Conservation (phyloP, 2,797 vertebrate species). For the Anabas testudineus region DNA sequence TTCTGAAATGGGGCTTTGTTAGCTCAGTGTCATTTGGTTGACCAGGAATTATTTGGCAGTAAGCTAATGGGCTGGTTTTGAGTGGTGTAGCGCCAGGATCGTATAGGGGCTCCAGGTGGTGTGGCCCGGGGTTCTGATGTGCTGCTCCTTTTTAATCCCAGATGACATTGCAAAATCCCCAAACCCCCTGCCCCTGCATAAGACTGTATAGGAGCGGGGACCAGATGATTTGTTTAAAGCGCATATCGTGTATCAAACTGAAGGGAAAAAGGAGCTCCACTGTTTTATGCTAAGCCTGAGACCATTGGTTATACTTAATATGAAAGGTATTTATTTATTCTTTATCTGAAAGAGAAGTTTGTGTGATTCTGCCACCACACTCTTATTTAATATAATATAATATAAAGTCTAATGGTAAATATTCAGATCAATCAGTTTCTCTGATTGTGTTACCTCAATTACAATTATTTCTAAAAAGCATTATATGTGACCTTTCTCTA, state of each 20-base stretch:
- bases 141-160: conserved; percentile 83
- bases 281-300: conserved; percentile 65
- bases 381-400: neutral
- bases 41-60: conserved; percentile 80
- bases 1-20: conserved; percentile 86
- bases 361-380: conserved; percentile 19
- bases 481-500: neutral
- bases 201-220: conserved; percentile 68
- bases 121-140: conserved; percentile 75
- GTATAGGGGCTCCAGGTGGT: conserved; percentile 77
- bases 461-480: neutral
- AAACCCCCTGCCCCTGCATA: conserved; percentile 64
- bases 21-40: conserved; percentile 80
- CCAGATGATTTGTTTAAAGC: conserved; percentile 76
- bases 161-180: conserved; percentile 85
- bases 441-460: conserved; percentile 12
- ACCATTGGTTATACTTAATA: conserved; percentile 49
- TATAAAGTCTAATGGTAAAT: no score
- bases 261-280: conserved; percentile 69
- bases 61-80: conserved; percentile 79
- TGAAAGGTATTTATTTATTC: conserved; percentile 51
- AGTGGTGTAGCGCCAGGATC: conserved; percentile 70
- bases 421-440: neutral
- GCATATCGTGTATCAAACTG: conserved; percentile 78
- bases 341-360: conserved; percentile 10